Evolutionary conservation across 2,888 invertebrate species (phyloP).

Genomic region (Euzetes globulus): DNA sequence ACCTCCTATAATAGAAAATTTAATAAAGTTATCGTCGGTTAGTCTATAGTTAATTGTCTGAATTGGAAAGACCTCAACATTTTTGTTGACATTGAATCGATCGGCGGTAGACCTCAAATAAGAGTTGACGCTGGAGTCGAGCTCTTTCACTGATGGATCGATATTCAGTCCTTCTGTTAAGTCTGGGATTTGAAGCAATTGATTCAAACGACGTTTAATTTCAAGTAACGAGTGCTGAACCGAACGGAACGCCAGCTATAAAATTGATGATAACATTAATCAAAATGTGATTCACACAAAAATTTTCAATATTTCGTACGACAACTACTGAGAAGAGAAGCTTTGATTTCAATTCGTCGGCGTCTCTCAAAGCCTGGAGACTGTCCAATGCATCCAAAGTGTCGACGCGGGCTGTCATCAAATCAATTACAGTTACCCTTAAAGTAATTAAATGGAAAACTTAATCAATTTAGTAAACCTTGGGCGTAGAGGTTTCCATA

Average conservation of each 20-base stretch:
- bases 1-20: slow-evolving; percentile 51
- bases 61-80: slow-evolving; percentile 51
- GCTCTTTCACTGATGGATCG: slow-evolving; percentile 30
- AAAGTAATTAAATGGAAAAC: background rate
- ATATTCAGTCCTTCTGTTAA: background rate
- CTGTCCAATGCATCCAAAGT: slow-evolving; percentile 76
- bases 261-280: slow-evolving; percentile 41
- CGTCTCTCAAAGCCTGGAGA: slow-evolving; percentile 69
- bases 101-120: slow-evolving; percentile 64
- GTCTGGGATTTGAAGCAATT: slow-evolving; percentile 53
- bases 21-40: no score
- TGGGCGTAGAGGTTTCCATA: slow-evolving; percentile 78
- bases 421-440: background rate
- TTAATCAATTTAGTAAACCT: slow-evolving; percentile 30
- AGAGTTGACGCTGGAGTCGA: slow-evolving; percentile 53
- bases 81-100: slow-evolving; percentile 55
- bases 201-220: slow-evolving; percentile 63
- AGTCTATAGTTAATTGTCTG: no score
- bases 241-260: slow-evolving; percentile 64
- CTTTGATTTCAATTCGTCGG: slow-evolving; percentile 84
- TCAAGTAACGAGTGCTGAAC: slow-evolving; percentile 61
- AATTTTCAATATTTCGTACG: slow-evolving; percentile 56
- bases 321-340: slow-evolving; percentile 92
- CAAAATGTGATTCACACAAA: background rate
- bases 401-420: slow-evolving; percentile 60